Base-by-base conservation (phyloP, 1,140 invertebrate genomes). In the Watersipora subatra region DNA sequence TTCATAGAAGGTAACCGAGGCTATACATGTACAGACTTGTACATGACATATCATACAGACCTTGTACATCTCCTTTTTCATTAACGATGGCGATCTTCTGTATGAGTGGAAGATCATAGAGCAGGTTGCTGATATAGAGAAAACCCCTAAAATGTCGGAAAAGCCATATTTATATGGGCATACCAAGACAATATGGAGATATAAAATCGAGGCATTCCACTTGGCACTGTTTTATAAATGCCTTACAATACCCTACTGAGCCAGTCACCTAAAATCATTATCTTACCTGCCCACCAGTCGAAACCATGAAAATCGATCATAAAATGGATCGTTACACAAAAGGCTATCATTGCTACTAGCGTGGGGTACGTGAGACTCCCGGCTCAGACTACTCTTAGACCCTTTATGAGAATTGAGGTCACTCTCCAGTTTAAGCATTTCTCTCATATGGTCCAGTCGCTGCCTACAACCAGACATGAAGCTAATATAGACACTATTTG, bases 51-150 rank as follows among this genome's bases (percentile, higher is more conserved):
- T n/a, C n/a, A n/a, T n/a, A n/a, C 34, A 7, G 7, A 46, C 34
- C 96, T 71, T 94, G 93, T 2, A 99, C 94, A 82, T 98, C 94
- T 65, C 97, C 96, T 74, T 96, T 94, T 78, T 99, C 97, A 80
- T 95, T 98, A n/a, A 99, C 97, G 75, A 99, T 93, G 2, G 95
- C 93, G 61, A 99, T 93, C 83, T 93, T 93, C 81, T 99, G 95
- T 67, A 97, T 89, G 65, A 99, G 80, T 1, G 93, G 90, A 62
- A 98, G 91, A 1, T 94, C 93, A 80, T 97, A 97, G 79, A 97
- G 85, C 61, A 99, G 81, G 82, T 98, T 99, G 80, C 91, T 96
- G 73, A 99, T 81, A 78, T 97, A 98, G 12, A 99, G 90, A 79
- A 98, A 98, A 25, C 92, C 89, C 81, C 91, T 91, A 76, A n/a